These are phyloP conservation scores for Hymenochirus boettgeri DNA, from an alignment of 2,113 vertebrate genomes.

Conservation along the genomic window DNA sequence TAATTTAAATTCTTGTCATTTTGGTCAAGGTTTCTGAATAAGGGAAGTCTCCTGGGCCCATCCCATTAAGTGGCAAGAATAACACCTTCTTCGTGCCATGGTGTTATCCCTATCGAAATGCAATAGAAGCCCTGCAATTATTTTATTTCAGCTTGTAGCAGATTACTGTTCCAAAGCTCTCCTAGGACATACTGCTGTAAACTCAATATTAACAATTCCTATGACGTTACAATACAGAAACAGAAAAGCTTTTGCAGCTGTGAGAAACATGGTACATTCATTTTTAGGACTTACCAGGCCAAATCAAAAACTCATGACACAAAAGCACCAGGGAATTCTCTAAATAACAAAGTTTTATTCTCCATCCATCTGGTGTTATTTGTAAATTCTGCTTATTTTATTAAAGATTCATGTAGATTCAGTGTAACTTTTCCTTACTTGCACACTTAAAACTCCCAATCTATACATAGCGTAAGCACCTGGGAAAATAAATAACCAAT, in stretches of 20 bases:
- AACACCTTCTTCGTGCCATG: background rate
- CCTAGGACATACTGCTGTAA: conserved; percentile 6
- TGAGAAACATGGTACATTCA: conserved; percentile 3
- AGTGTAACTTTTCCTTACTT: too few relatives aligned
- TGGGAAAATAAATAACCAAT: too few relatives aligned
- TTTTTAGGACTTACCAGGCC: conserved; percentile 7
- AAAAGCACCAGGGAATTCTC: background rate
- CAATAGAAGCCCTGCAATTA: background rate
- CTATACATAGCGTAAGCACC: too few relatives aligned
- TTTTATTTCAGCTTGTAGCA: background rate
- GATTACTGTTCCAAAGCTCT: background rate
- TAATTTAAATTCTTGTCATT: conserved; percentile 1
- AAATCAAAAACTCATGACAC: conserved; percentile 1
- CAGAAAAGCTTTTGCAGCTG: conserved; percentile 33
- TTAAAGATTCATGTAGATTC: too few relatives aligned
- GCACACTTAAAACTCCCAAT: too few relatives aligned
- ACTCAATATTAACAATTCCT: conserved; percentile 2
- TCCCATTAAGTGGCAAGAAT: too few relatives aligned
- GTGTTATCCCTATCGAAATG: background rate
- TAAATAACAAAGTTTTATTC: background rate
- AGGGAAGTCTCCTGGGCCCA: background rate
- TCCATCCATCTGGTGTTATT: conserved; percentile 12
- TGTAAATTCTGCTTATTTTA: background rate
- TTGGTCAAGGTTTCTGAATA: background rate
- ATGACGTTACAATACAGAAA: conserved; percentile 17